Conservation (phyloP, 2,888 invertebrate species). For the Anticlea derivata region DNA sequence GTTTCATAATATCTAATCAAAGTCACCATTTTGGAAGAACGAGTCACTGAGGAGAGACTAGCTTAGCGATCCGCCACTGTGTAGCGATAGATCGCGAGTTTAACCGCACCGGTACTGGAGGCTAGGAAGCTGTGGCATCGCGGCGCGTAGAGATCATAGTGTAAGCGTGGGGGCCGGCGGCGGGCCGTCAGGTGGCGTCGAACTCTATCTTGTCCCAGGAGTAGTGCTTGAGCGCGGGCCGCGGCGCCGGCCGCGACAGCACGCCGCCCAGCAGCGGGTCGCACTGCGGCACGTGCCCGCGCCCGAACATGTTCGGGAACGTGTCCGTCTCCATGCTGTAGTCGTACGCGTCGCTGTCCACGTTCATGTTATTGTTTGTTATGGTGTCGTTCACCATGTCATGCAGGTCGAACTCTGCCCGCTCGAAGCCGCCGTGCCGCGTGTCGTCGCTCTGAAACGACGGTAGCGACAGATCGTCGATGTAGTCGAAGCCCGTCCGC, state of each 20-base stretch:
- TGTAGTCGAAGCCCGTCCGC: slow-evolving; percentile 70
- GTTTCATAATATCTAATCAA: slow-evolving; percentile 54
- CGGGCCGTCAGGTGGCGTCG: slow-evolving; percentile 84
- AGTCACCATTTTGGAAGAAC: slow-evolving; percentile 68
- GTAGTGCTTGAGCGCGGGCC: slow-evolving; percentile 86
- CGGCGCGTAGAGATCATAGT: slow-evolving; percentile 50
- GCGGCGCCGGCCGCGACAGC: slow-evolving; percentile 82
- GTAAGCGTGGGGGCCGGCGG: slow-evolving; percentile 21
- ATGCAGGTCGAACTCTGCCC: slow-evolving; percentile 81
- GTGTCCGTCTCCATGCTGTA: slow-evolving; percentile 70
- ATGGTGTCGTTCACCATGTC: slow-evolving; percentile 86
- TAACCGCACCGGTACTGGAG: slow-evolving; percentile 21
- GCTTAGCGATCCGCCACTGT: slow-evolving; percentile 53
- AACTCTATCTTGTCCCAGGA: slow-evolving; percentile 92
- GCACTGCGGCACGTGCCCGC: slow-evolving; percentile 81
- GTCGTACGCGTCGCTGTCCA: slow-evolving; percentile 80
- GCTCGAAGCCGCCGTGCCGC: slow-evolving; percentile 56
- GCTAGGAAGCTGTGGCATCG: slow-evolving; percentile 18
- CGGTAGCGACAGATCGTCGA: slow-evolving; percentile 73
- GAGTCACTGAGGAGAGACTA: slow-evolving; percentile 66
- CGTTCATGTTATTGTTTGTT: slow-evolving; percentile 72
- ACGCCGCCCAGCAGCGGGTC: slow-evolving; percentile 90
- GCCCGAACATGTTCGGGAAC: slow-evolving; percentile 74
- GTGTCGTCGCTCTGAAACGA: slow-evolving; percentile 71
- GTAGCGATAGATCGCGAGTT: slow-evolving; percentile 44